A percentile compares a stretch with the other conserved stretches of the same genome.
Evolutionary conservation across 2,113 vertebrate species (phyloP).

Genomic region (Rhea pennata): DNA sequence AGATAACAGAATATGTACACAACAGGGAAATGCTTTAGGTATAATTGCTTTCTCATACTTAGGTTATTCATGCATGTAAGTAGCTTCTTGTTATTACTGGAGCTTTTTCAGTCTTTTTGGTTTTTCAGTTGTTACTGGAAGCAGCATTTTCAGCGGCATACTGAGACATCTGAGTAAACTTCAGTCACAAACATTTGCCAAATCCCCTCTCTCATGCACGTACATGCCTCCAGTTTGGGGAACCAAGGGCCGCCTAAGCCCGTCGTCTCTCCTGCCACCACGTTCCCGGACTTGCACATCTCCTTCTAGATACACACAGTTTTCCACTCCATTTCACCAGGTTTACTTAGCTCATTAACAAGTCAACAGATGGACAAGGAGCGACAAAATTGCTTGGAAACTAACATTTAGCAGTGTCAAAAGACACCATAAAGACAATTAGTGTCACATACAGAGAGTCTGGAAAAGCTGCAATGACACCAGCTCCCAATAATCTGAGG

Average conservation of each 20-base stretch:
- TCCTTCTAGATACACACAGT: neutral
- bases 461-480: neutral
- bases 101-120: neutral
- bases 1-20: neutral
- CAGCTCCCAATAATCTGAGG: neutral
- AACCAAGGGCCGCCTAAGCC: rapidly evolving
- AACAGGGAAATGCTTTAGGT: neutral
- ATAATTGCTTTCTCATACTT: neutral
- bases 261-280: neutral
- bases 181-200: neutral
- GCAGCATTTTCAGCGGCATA: neutral
- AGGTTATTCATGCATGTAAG: conserved; percentile 1
- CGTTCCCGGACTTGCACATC: neutral
- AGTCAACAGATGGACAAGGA: neutral
- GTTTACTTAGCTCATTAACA: neutral
- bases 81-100: conserved; percentile 13
- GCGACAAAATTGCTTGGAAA: neutral
- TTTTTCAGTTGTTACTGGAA: neutral
- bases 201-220: rapidly evolving
- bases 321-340: neutral
- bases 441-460: neutral
- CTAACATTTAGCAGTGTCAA: neutral
- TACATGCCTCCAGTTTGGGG: rapidly evolving
- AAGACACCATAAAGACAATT: neutral
- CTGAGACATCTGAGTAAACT: rapidly evolving